A percentile compares a stretch with the other conserved stretches of the same genome.
Conservation (phyloP, 2,113 vertebrate species). For the Cephalophus harveyi region DNA sequence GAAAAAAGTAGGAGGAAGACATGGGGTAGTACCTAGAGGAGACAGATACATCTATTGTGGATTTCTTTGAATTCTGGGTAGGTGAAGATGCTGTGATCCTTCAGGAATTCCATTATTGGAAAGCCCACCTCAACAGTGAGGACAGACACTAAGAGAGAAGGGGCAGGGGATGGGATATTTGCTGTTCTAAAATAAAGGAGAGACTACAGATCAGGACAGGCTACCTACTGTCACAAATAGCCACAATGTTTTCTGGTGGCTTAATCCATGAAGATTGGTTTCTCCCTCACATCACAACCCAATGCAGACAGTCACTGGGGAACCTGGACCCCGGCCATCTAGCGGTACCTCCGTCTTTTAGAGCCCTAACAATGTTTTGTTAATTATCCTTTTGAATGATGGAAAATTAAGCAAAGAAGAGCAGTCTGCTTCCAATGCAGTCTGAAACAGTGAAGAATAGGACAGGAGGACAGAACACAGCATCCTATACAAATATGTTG, state of each 20-base stretch:
- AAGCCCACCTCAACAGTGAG: neutral
- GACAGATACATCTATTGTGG: rapidly evolving
- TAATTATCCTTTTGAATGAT: neutral
- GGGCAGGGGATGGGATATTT: rapidly evolving
- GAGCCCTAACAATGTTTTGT: neutral
- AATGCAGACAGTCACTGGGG: neutral
- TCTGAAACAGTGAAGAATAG: neutral
- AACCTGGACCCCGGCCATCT: neutral
- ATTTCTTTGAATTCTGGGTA: neutral
- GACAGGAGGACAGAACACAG: neutral
- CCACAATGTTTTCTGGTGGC: neutral
- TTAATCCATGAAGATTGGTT: neutral
- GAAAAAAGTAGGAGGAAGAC: neutral
- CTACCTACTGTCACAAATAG: neutral
- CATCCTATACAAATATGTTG: neutral
- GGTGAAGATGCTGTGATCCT: neutral
- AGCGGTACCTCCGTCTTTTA: neutral
- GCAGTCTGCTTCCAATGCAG: neutral
- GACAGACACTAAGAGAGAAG: neutral
- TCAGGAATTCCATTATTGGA: neutral
- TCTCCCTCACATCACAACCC: neutral
- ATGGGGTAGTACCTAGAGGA: neutral
- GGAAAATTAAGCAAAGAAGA: neutral
- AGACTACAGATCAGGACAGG: neutral
- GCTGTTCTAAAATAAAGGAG: neutral